phyloP scores from a whole-genome alignment of 2,113 vertebrate species.

The Cyprinodon brontotheroides region DNA sequence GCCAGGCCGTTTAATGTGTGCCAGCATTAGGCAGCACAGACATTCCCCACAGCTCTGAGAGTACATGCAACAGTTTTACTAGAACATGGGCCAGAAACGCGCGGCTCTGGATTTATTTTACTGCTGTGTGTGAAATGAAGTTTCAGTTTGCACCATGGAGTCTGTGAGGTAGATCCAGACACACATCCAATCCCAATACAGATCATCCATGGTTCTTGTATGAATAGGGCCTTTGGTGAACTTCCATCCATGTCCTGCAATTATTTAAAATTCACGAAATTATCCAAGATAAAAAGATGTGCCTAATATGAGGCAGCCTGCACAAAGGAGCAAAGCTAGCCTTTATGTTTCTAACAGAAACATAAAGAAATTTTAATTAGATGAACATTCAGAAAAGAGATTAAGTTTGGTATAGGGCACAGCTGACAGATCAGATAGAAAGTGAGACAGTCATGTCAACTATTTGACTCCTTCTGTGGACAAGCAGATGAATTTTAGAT shows the following conservation, averaged over 20 bases:
- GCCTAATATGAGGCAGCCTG: neutral
- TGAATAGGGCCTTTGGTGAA: neutral
- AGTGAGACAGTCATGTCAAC: neutral
- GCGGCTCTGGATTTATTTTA: constrained; percentile 59
- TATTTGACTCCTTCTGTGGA: neutral
- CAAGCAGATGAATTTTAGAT: neutral
- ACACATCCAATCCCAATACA: neutral
- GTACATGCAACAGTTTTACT: constrained; percentile 32
- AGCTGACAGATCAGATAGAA: neutral
- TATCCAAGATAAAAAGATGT: neutral
- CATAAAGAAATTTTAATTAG: too few species aligned
- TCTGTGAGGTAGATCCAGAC: constrained; percentile 19
- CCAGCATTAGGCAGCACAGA: constrained; percentile 38
- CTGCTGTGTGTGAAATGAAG: constrained; percentile 35
- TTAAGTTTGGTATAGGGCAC: neutral
- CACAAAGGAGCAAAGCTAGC: neutral
- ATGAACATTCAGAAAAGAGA: neutral
- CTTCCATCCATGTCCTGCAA: neutral
- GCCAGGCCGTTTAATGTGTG: constrained; percentile 16
- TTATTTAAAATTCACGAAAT: neutral
- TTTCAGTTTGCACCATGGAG: constrained; percentile 60
- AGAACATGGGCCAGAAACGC: constrained; percentile 20
- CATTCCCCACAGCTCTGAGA: constrained; percentile 60
- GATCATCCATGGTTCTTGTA: neutral
- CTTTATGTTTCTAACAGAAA: neutral